Evolutionary conservation across 2,113 vertebrate genomes (phyloP).

Genomic region (Equus quagga): DNA sequence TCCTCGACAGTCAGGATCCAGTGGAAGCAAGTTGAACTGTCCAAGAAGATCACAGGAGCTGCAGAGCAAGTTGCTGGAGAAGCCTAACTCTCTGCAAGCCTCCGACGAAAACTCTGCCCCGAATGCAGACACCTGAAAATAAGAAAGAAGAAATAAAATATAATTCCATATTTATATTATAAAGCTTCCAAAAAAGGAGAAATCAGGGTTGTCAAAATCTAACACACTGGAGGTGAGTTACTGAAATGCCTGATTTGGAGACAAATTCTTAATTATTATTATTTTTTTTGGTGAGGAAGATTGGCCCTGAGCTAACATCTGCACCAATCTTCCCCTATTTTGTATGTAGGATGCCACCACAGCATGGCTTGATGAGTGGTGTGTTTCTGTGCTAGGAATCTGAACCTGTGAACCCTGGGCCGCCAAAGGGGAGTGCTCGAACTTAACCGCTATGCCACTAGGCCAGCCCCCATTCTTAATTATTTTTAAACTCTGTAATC

Average conservation of each 20-base stretch:
- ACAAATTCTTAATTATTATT: slow-evolving; percentile 22
- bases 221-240: slow-evolving; percentile 8
- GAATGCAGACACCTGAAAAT: slow-evolving; percentile 89
- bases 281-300: too few species aligned
- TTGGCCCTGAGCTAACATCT: too few species aligned
- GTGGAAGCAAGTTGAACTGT: slow-evolving; percentile 93
- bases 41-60: slow-evolving; percentile 97
- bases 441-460: too few species aligned
- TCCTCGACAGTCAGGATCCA: slow-evolving; percentile 93
- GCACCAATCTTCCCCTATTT: too few species aligned
- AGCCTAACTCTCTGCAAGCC: slow-evolving; percentile 96
- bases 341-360: too few species aligned
- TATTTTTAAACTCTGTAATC: slow-evolving; percentile 1
- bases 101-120: slow-evolving; percentile 95
- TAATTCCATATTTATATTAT: not conserved
- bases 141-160: not conserved
- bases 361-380: too few species aligned
- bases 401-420: too few species aligned
- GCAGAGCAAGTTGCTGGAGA: slow-evolving; percentile 98
- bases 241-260: not conserved
- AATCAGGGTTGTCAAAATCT: not conserved
- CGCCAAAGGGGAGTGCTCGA: too few species aligned
- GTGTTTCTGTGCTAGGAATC: too few species aligned
- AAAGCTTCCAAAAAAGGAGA: not conserved
- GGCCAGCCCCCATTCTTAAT: not conserved